Percentiles rank a stretch among this genome's conserved stretches.
Evolutionary conservation across 2,113 vertebrate genomes (phyloP).

Genomic region (Aythya baeri): DNA sequence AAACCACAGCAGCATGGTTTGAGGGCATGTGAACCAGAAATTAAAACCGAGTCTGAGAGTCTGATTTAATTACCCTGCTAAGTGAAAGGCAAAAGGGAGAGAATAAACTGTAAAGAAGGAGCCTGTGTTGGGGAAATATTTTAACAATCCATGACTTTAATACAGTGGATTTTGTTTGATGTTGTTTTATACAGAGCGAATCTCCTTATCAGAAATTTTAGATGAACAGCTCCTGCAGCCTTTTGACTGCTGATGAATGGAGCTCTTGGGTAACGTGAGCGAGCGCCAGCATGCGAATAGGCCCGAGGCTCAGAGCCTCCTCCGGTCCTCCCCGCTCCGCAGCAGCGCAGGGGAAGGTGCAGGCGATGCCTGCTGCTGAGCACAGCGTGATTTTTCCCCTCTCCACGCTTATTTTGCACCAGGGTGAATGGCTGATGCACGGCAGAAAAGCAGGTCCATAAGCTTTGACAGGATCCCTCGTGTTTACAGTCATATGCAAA

Average conservation of each 20-base stretch:
- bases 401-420: background rate
- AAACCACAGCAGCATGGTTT: background rate
- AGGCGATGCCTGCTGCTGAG: accelerated
- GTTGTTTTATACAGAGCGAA: background rate
- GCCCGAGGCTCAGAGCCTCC: background rate
- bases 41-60: constrained; percentile 40
- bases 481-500: background rate
- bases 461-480: background rate
- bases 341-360: background rate
- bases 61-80: constrained; percentile 58
- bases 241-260: accelerated
- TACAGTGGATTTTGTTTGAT: background rate
- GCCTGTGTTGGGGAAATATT: background rate
- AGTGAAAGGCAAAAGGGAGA: constrained; percentile 30
- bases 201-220: background rate
- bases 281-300: accelerated
- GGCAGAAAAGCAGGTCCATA: accelerated
- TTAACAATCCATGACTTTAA: background rate
- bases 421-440: accelerated
- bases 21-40: constrained; percentile 56
- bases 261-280: background rate
- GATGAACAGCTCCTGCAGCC: background rate
- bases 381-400: background rate
- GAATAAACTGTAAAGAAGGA: background rate
- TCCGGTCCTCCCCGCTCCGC: background rate